Conservation (phyloP, 2,888 invertebrate species). For the Mechanitis messenoides region DNA sequence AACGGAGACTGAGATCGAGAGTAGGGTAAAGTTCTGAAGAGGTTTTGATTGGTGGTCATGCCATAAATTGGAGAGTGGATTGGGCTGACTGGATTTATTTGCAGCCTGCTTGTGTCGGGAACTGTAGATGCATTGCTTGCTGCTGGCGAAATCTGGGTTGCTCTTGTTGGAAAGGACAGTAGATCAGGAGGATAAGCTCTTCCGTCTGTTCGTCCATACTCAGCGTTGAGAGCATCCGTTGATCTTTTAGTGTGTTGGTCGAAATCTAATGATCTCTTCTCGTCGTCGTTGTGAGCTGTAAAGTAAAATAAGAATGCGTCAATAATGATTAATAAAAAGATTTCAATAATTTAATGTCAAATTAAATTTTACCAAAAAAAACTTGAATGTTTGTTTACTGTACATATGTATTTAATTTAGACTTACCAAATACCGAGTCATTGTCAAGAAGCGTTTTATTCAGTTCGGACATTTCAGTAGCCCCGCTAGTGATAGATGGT, state of each 20-base stretch:
- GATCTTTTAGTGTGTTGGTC: conserved; percentile 77
- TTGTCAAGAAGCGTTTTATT: conserved; percentile 88
- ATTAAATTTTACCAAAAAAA: too few species aligned
- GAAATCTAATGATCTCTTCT: conserved; percentile 81
- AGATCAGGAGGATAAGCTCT: conserved; percentile 87
- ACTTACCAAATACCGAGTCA: conserved; percentile 87
- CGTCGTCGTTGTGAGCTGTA: conserved; percentile 81
- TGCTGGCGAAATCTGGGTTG: conserved; percentile 84
- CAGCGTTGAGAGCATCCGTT: conserved; percentile 72
- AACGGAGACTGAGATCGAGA: conserved; percentile 87
- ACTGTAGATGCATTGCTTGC: conserved; percentile 89
- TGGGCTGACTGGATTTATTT: conserved; percentile 79
- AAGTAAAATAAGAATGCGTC: conserved; percentile 22
- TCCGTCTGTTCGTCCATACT: conserved; percentile 74
- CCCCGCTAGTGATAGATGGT: conserved; percentile 81
- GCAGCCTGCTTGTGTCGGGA: conserved; percentile 81
- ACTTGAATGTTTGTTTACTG: too few species aligned
- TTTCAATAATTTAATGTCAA: too few species aligned
- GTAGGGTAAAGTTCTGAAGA: conserved; percentile 88
- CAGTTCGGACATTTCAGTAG: conserved; percentile 88
- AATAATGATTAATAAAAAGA: not conserved
- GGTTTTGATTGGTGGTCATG: conserved; percentile 75
- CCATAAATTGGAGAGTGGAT: conserved; percentile 81
- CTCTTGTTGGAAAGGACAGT: conserved; percentile 84
- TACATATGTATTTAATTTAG: conserved; percentile 9